A percentile compares a stretch with the other conserved stretches of the same genome.
phyloP scores from a whole-genome alignment of 1,140 invertebrate genomes.

The Leptonema lineaticorne region DNA sequence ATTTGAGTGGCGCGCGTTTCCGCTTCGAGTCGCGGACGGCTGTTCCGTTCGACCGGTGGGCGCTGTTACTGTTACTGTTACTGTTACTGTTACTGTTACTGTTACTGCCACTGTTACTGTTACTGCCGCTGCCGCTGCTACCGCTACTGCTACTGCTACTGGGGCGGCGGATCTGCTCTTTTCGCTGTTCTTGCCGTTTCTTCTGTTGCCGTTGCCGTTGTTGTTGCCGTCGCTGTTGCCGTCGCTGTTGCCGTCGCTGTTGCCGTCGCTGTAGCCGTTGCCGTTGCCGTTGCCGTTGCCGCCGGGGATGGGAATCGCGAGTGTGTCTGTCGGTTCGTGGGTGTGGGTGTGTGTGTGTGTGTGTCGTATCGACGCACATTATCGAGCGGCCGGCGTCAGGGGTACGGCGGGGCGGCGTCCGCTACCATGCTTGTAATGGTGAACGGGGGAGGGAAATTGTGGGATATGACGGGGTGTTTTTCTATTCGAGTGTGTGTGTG shows the following conservation, averaged over 20 bases:
- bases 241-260: not conserved
- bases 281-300: not conserved
- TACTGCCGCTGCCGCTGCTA: too few relatives aligned
- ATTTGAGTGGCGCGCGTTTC: too few relatives aligned
- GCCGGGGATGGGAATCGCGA: not conserved
- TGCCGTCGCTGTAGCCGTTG: not conserved
- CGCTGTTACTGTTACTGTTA: not conserved
- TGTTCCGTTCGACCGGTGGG: not conserved
- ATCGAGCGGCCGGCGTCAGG: slow-evolving; percentile 1
- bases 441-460: not conserved
- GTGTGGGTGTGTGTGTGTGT: not conserved
- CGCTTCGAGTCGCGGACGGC: too few relatives aligned
- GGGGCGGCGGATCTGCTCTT: too few relatives aligned
- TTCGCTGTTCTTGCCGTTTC: too few relatives aligned
- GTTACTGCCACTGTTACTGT: too few relatives aligned
- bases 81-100: not conserved
- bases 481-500: not conserved
- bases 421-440: not conserved
- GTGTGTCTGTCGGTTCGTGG: not conserved
- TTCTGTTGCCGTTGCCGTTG: not conserved
- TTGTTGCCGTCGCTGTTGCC: too few relatives aligned
- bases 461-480: not conserved
- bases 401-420: not conserved
- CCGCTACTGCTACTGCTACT: too few relatives aligned
- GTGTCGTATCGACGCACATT: slow-evolving; percentile 10